phyloP scores from a whole-genome alignment of 2,797 vertebrate species.

The Hozukius guyotensis region DNA sequence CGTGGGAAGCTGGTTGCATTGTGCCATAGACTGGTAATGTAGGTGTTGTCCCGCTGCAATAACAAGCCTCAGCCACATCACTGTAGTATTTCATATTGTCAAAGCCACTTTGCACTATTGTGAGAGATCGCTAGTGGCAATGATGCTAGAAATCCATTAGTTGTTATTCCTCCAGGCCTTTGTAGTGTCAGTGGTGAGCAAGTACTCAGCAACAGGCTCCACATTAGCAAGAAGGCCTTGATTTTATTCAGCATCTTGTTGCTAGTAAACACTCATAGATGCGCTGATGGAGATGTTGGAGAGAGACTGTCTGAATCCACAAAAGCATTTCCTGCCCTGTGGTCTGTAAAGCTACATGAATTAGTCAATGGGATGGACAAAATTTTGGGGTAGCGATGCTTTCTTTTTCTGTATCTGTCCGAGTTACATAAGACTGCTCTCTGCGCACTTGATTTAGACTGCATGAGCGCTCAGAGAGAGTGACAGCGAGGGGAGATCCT shows the following conservation, averaged over 20 bases:
- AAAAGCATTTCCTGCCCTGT: conserved; percentile 31
- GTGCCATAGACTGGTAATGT: neutral
- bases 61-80: conserved; percentile 3
- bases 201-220: conserved; percentile 2
- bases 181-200: conserved; percentile 14
- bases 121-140: conserved; percentile 18
- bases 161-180: conserved; percentile 26
- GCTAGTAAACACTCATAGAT: conserved; percentile 12
- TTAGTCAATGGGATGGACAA: conserved; percentile 52
- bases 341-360: conserved; percentile 26
- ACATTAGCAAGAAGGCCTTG: conserved; percentile 21
- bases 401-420: conserved; percentile 37
- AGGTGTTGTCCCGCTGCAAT: neutral
- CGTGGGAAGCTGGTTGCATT: neutral
- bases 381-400: conserved; percentile 18
- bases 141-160: conserved; percentile 38
- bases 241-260: conserved; percentile 39
- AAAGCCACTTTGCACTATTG: conserved; percentile 29
- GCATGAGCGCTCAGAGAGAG: conserved; percentile 33
- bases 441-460: conserved; percentile 47
- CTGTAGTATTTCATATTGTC: conserved; percentile 12
- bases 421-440: conserved; percentile 59
- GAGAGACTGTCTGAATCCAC: conserved; percentile 25
- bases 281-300: conserved; percentile 39
- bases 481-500: conserved; percentile 57